Percentiles rank a stretch among this genome's conserved stretches.
phyloP scores from a whole-genome alignment of 2,113 vertebrate species.

The Archilochus colubris region DNA sequence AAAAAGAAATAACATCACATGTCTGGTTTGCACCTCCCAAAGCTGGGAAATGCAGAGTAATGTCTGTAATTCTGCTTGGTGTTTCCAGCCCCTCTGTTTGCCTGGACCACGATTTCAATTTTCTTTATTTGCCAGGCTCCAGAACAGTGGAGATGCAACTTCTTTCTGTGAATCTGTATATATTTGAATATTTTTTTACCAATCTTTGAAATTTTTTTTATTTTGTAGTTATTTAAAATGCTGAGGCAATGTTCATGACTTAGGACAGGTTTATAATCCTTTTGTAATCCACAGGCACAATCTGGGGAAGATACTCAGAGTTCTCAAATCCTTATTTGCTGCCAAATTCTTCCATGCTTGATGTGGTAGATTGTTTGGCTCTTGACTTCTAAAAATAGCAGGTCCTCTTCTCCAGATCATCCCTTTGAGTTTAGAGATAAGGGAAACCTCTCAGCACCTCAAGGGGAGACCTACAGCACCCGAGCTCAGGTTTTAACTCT shows the following conservation, averaged over 20 bases:
- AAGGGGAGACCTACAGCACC: neutral
- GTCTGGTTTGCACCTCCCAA: constrained; percentile 55
- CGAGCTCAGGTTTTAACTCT: neutral
- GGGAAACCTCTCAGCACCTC: neutral
- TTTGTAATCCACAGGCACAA: neutral
- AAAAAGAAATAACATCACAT: constrained; percentile 48
- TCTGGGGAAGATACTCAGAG: neutral
- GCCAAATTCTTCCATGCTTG: constrained; percentile 13
- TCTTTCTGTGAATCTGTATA: neutral
- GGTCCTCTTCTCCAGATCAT: neutral
- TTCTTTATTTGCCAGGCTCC: neutral
- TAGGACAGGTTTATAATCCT: neutral
- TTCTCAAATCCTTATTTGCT: constrained; percentile 6
- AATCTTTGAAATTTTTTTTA: neutral
- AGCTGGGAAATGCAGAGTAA: constrained; percentile 41
- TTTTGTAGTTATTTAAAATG: neutral
- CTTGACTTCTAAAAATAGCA: constrained; percentile 35
- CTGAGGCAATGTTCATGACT: neutral
- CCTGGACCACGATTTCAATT: neutral
- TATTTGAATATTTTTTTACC: neutral
- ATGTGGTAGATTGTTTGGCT: constrained; percentile 23
- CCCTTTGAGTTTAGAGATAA: neutral
- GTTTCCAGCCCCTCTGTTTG: neutral
- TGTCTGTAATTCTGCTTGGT: neutral
- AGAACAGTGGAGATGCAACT: neutral